Evolutionary conservation across 1,140 invertebrate species (phyloP).

Genomic region (Brachionus angularis): DNA sequence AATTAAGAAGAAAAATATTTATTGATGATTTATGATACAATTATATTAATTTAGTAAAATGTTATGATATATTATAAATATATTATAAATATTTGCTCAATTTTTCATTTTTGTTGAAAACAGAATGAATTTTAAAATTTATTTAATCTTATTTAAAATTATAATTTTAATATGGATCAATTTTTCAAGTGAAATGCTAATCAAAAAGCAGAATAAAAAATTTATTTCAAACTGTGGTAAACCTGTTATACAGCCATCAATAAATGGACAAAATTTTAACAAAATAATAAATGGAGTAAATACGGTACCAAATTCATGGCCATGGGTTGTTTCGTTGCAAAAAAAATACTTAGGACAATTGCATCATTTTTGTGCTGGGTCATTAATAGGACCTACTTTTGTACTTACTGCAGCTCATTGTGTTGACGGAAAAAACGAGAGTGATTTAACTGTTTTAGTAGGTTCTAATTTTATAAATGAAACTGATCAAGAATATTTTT

Average conservation of each 20-base stretch:
- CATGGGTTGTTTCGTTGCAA: conserved; percentile 3
- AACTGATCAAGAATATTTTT: neutral
- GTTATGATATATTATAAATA: no score
- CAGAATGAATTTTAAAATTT: no score
- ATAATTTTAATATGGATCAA: no score
- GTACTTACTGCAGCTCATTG: conserved; percentile 41
- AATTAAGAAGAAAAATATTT: no score
- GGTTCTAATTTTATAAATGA: neutral
- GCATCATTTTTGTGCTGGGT: conserved; percentile 2
- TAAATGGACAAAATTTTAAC: neutral
- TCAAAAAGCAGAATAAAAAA: no score
- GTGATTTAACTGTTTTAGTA: neutral
- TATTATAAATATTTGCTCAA: no score
- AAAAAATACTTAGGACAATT: neutral
- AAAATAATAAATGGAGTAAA: conserved; percentile 15
- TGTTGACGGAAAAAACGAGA: neutral
- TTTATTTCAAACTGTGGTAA: neutral
- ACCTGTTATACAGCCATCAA: neutral
- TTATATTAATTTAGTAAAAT: no score
- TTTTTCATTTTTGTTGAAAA: no score
- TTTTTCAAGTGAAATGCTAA: no score
- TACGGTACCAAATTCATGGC: conserved; percentile 4
- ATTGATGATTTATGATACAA: no score
- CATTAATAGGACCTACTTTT: neutral
- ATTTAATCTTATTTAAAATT: no score